Percentiles rank a stretch among this genome's conserved stretches.
phyloP scores from a whole-genome alignment of 2,888 invertebrate genomes.

The Ypsolopha scabrella region DNA sequence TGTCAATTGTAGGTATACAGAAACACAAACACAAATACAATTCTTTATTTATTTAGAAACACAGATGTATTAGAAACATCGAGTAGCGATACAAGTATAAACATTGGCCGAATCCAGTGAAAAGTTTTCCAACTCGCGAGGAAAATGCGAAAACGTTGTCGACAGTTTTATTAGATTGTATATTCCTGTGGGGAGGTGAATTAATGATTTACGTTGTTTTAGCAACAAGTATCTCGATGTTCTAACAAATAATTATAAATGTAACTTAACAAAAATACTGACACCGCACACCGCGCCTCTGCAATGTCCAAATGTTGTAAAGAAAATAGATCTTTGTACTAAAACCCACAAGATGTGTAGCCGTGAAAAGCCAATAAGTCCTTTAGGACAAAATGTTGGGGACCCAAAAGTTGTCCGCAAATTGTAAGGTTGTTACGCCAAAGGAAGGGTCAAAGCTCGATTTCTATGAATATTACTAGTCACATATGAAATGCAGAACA shows the following conservation, averaged over 20 bases:
- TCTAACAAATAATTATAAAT: no score
- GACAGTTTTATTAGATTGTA: neutral
- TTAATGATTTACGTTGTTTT: neutral
- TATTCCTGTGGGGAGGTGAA: neutral
- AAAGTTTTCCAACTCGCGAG: neutral
- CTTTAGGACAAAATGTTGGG: slow-evolving; percentile 21
- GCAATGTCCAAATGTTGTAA: no score
- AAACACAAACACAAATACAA: neutral
- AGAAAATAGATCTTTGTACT: no score
- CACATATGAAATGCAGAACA: slow-evolving; percentile 15
- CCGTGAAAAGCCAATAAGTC: slow-evolving; percentile 19
- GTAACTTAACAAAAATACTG: neutral
- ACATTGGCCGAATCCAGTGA: neutral
- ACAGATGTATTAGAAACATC: no score
- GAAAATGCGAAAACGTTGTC: neutral
- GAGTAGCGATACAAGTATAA: neutral
- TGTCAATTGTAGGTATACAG: no score
- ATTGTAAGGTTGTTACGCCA: slow-evolving; percentile 27
- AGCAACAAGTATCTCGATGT: no score
- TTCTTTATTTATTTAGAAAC: neutral
- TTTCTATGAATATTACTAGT: slow-evolving; percentile 32
- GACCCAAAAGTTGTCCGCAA: slow-evolving; percentile 32
- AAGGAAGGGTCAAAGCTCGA: slow-evolving; percentile 24
- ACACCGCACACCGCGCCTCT: no score
- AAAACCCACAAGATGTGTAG: neutral